Conservation (phyloP, 2,888 invertebrate genomes). For the Xestia sexstrigata region DNA sequence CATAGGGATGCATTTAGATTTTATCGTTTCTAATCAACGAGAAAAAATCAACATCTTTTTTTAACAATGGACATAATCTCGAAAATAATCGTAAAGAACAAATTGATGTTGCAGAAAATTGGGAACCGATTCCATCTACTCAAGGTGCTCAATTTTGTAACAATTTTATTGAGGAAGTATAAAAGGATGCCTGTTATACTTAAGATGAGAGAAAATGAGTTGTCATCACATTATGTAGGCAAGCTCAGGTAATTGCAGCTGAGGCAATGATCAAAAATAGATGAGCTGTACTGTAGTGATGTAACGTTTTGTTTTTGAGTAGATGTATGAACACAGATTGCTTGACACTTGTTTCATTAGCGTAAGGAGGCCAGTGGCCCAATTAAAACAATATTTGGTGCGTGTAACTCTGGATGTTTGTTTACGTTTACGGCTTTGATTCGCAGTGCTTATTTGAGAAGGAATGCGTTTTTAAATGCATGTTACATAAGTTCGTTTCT, state of each 20-base stretch:
- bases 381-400: slow-evolving; percentile 42
- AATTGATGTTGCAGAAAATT: slow-evolving; percentile 61
- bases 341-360: slow-evolving; percentile 52
- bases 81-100: slow-evolving; percentile 38
- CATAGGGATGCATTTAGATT: background rate
- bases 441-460: slow-evolving; percentile 1
- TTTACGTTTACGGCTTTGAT: slow-evolving; percentile 38
- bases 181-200: slow-evolving; percentile 38
- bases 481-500: background rate
- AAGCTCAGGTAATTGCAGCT: slow-evolving; percentile 65
- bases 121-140: slow-evolving; percentile 39
- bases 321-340: slow-evolving; percentile 49
- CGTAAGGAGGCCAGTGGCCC: slow-evolving; percentile 48
- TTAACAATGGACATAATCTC: slow-evolving; percentile 26
- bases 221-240: slow-evolving; percentile 60
- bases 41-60: background rate
- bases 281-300: slow-evolving; percentile 59
- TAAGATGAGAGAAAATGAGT: slow-evolving; percentile 58
- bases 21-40: slow-evolving; percentile 15
- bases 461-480: slow-evolving; percentile 5
- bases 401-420: slow-evolving; percentile 33
- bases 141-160: slow-evolving; percentile 31
- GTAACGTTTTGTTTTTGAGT: slow-evolving; percentile 64
- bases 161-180: slow-evolving; percentile 53
- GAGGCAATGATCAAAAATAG: slow-evolving; percentile 66